Conservation (phyloP, 2,888 invertebrate genomes). For the Podabrus alpinus region DNA sequence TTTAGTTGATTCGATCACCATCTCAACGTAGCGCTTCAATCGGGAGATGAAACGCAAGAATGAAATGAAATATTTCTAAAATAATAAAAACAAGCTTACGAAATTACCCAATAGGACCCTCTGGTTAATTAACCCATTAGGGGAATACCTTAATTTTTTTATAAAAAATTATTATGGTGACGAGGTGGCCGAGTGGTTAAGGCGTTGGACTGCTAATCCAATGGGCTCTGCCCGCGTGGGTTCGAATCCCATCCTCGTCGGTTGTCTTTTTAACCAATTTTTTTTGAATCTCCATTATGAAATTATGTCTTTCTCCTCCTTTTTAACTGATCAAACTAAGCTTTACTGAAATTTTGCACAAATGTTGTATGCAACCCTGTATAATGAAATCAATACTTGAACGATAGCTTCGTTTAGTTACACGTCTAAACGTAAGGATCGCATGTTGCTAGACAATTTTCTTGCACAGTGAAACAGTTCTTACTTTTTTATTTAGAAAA, state of each 20-base stretch:
- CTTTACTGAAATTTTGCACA: neutral
- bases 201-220: slow-evolving; percentile 69
- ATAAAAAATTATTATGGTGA: slow-evolving; percentile 50
- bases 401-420: neutral
- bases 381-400: neutral
- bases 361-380: neutral
- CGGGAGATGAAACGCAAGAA: too few species aligned
- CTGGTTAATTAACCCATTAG: too few species aligned
- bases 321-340: too few species aligned
- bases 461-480: neutral
- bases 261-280: neutral
- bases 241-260: slow-evolving; percentile 64
- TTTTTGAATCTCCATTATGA: too few species aligned
- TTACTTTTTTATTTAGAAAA: neutral
- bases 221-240: slow-evolving; percentile 68
- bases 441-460: neutral
- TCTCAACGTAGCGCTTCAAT: too few species aligned
- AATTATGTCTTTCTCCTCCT: too few species aligned
- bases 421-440: neutral
- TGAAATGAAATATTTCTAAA: too few species aligned
- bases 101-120: too few species aligned
- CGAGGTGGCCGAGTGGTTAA: slow-evolving; percentile 69
- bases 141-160: too few species aligned
- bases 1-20: too few species aligned
- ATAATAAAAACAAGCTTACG: too few species aligned